Evolutionary conservation across 1,140 invertebrate genomes (phyloP).

Genomic region (Pinna nobilis): DNA sequence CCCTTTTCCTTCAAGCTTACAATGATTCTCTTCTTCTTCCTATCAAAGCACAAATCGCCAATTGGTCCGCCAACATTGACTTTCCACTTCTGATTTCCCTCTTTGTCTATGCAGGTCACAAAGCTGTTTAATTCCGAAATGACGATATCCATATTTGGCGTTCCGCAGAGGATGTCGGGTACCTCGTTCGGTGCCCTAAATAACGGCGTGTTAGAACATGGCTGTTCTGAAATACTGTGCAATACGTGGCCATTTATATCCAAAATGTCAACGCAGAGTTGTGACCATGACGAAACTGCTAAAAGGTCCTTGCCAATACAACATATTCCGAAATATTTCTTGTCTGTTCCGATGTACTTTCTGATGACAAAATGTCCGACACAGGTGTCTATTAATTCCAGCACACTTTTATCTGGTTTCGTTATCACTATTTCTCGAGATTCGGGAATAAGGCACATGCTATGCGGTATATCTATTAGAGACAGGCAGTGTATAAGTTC

Average conservation of each 20-base stretch:
- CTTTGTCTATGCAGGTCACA: neutral
- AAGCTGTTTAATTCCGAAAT: neutral
- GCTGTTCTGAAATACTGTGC: neutral
- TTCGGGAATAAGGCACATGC: constrained; percentile 15
- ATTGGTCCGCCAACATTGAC: neutral
- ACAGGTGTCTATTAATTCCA: constrained; percentile 22
- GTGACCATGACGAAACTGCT: constrained; percentile 36
- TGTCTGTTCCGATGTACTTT: constrained; percentile 12
- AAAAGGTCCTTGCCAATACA: neutral
- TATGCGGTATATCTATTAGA: constrained; percentile 26
- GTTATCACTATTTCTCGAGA: constrained; percentile 22
- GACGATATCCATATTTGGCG: neutral
- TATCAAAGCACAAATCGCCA: neutral
- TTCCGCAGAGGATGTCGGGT: constrained; percentile 26
- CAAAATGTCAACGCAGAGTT: constrained; percentile 29
- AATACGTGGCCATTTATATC: neutral
- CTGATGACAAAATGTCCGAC: constrained; percentile 5
- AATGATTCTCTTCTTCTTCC: neutral
- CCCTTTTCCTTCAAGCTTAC: neutral
- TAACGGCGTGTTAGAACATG: neutral
- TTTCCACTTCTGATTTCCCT: neutral
- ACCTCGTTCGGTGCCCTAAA: constrained; percentile 25
- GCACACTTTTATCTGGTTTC: constrained; percentile 25
- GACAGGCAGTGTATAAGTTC: neutral
- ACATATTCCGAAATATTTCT: constrained; percentile 35